Evolutionary conservation across 92 coral and sea anemone species (phyloP), one percentile per base, ranked within the genome.

Genomic region (Meandrina meandrites): DNA sequence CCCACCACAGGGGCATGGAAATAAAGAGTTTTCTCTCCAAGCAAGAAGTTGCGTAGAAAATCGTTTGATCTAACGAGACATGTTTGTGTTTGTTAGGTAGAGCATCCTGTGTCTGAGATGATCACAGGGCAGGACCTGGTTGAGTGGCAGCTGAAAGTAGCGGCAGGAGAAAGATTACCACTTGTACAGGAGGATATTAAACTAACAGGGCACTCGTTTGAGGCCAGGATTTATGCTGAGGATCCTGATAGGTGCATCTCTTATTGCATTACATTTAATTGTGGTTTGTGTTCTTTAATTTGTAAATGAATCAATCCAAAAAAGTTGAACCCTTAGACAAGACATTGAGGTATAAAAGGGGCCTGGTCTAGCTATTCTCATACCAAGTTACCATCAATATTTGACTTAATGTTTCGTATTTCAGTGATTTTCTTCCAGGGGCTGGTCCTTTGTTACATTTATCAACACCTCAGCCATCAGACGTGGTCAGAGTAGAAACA

Each of bases 51-150:
- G 4, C 9, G 14, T 7, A 48, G 53, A 48, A 48, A 7, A n/a
- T n/a, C n/a, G n/a, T 48, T 48, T 5, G n/a, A 60, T 27, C 27
- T 60, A 6, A 6, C 68, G 0, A 5, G 18, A 10, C 17, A 3
- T 27, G 27, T 28, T 27, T 66, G 71, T 66, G 34, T 66, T 9
- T 66, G 71, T 28, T 66, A 66, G 71, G 71, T 66, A 10, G 71
- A 97, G 69, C 99, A 97, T 56, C 99, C 99, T 35, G 98, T 97
- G 69, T 92, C 99, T 60, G 99, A 97, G 85, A 94, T 97, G 98
- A 90, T 97, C 53, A 97, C 99, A 24, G 94, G 97, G 27, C 93
- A 88, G 56, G 99, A 97, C 87, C 85, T 97, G 66, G 99, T 97
- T 18, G 98, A 95, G 86, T 97, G 99, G 99, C 99, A 97, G 89